A percentile compares a stretch with the other conserved stretches of the same genome.
Evolutionary conservation across 2,888 invertebrate species (phyloP).

Genomic region (Diplolepis rosae): DNA sequence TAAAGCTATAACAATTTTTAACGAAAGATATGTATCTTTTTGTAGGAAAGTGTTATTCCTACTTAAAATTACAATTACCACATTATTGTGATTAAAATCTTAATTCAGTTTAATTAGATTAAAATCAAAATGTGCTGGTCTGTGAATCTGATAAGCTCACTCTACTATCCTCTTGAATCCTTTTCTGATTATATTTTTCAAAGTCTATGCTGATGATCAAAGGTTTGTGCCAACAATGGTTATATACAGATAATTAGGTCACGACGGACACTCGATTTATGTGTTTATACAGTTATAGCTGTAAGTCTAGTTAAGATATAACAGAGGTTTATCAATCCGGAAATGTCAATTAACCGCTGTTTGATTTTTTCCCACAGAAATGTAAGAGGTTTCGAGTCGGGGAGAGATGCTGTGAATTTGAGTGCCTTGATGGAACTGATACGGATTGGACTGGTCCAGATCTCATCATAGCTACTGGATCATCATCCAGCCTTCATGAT

Average conservation of each 20-base stretch:
- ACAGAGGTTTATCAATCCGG: neutral
- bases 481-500: slow-evolving; percentile 45
- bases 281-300: slow-evolving; percentile 3
- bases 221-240: slow-evolving; percentile 35
- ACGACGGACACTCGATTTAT: slow-evolving; percentile 44
- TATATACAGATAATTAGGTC: slow-evolving; percentile 49
- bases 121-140: neutral
- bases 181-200: slow-evolving; percentile 7
- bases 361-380: slow-evolving; percentile 76
- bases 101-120: neutral
- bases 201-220: slow-evolving; percentile 11
- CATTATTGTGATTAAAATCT: no score
- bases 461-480: slow-evolving; percentile 61
- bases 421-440: slow-evolving; percentile 81
- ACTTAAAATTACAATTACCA: no score
- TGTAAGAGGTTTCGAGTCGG: slow-evolving; percentile 90
- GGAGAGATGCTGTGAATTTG: slow-evolving; percentile 91
- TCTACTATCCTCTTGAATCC: neutral
- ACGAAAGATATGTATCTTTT: no score
- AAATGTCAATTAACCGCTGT: neutral
- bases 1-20: no score
- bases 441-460: slow-evolving; percentile 63
- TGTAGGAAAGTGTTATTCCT: no score
- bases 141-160: neutral
- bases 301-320: slow-evolving; percentile 3